phyloP scores from a whole-genome alignment of 1,140 invertebrate genomes.

The Pissodes strobi region DNA sequence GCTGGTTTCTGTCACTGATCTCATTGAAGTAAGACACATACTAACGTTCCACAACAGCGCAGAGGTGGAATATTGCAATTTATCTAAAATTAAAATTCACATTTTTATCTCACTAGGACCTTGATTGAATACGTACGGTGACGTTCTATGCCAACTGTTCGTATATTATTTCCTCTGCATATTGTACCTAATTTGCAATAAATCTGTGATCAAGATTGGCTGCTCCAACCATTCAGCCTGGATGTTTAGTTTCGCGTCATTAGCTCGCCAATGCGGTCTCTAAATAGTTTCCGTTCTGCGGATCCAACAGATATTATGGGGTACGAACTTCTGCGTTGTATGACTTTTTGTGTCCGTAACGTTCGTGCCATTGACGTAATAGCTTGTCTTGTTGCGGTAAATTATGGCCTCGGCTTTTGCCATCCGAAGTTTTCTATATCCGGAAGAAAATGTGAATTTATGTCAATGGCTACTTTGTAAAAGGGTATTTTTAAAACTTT shows the following conservation, averaged over 20 bases:
- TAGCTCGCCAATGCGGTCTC: constrained; percentile 42
- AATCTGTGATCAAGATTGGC: constrained; percentile 9
- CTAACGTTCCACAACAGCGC: too few relatives aligned
- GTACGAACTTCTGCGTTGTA: constrained; percentile 47
- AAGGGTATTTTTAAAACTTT: too few relatives aligned
- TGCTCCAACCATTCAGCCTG: constrained; percentile 26
- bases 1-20: too few relatives aligned
- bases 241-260: constrained; percentile 43
- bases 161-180: constrained; percentile 44
- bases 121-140: too few relatives aligned
- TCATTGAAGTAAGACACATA: too few relatives aligned
- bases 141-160: constrained; percentile 48
- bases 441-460: constrained; percentile 21
- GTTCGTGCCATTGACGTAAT: constrained; percentile 44
- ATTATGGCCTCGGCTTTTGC: constrained; percentile 30
- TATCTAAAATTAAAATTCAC: too few relatives aligned
- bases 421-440: constrained; percentile 25
- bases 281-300: constrained; percentile 46
- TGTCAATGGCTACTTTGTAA: too few relatives aligned
- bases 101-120: too few relatives aligned
- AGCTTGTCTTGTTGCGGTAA: constrained; percentile 44
- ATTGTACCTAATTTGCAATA: constrained; percentile 35
- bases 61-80: too few relatives aligned
- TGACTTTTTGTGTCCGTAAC: constrained; percentile 47
- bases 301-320: constrained; percentile 43